Evolutionary conservation across 2,797 vertebrate genomes (phyloP).

Genomic region (Premnoplex brunnescens): DNA sequence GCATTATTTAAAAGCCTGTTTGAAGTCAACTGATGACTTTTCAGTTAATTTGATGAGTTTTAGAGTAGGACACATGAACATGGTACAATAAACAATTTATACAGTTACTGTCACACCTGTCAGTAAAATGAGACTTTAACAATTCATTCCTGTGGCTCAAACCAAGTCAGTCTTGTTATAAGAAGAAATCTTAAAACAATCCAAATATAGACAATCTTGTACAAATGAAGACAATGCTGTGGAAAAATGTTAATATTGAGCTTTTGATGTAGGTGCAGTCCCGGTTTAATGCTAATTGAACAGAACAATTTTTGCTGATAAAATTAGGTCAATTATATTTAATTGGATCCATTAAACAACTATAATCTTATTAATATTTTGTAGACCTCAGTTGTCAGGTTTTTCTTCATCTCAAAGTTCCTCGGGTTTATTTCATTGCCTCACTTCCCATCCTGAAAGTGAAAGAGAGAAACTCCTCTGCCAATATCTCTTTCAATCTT

Average conservation of each 20-base stretch:
- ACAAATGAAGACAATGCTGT: not conserved
- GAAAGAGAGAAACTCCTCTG: not conserved
- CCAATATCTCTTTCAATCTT: not conserved
- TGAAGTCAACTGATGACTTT: not conserved
- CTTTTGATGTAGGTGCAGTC: not conserved
- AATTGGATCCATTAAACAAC: not conserved
- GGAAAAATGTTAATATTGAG: not conserved
- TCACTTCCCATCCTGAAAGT: not conserved
- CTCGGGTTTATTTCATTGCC: not conserved
- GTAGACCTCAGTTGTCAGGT: not conserved
- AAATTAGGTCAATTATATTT: not conserved
- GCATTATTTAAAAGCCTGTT: slow-evolving; percentile 1
- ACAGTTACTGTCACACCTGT: not conserved
- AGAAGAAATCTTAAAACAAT: not conserved
- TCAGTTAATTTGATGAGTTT: not conserved
- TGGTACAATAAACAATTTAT: not conserved
- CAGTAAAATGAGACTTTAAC: not conserved
- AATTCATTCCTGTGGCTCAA: not conserved
- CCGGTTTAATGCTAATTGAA: not conserved
- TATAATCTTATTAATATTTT: not conserved
- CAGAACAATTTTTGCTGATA: not conserved
- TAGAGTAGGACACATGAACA: not conserved
- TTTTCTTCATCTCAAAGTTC: not conserved
- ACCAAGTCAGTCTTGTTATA: not conserved
- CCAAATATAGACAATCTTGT: not conserved